Conservation (phyloP, 2,797 vertebrate genomes). For the Picus viridis region DNA sequence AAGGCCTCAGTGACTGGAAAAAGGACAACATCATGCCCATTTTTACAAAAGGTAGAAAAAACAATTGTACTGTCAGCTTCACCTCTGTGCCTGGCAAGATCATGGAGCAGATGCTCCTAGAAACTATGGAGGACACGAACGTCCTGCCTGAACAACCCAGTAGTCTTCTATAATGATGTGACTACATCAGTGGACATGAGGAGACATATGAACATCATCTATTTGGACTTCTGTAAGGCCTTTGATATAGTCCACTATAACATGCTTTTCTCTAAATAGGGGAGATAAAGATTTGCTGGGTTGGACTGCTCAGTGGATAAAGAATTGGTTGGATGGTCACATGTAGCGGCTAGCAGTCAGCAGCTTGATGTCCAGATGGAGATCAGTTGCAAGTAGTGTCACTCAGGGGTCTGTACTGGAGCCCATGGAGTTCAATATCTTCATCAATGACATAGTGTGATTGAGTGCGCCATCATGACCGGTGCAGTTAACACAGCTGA, state of each 20-base stretch:
- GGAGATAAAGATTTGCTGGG: not conserved
- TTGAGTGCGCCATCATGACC: accelerated
- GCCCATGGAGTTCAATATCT: not conserved
- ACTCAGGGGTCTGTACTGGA: accelerated
- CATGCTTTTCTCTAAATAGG: not conserved
- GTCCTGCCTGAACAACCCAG: not conserved
- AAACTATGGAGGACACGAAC: not conserved
- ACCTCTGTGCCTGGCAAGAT: not conserved
- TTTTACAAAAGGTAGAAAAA: not conserved
- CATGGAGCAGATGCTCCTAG: not conserved
- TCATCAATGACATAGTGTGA: not conserved
- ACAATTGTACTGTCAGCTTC: not conserved
- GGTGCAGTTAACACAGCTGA: accelerated
- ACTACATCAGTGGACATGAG: not conserved
- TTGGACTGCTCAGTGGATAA: not conserved
- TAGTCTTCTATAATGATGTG: not conserved
- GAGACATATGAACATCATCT: not conserved
- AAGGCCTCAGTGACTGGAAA: not conserved
- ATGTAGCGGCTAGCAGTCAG: not conserved
- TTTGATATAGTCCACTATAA: accelerated
- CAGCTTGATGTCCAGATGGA: not conserved
- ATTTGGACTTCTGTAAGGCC: not conserved
- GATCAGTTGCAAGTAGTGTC: not conserved
- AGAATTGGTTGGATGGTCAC: not conserved
- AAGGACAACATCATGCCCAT: not conserved